phyloP scores from a whole-genome alignment of 1,140 invertebrate species.

The Radopholus similis region DNA sequence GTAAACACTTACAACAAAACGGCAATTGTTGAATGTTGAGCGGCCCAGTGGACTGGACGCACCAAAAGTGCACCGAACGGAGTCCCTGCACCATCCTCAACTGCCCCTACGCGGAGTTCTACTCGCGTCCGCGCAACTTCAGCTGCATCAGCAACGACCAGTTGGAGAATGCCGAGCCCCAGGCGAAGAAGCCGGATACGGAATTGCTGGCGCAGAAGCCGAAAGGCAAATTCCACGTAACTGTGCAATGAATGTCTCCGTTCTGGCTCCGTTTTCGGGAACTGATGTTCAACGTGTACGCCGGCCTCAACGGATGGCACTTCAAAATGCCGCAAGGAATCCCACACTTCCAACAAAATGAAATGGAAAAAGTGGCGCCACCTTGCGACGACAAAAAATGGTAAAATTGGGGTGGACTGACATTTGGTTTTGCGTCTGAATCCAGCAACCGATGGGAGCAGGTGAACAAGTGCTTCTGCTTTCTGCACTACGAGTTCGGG shows the following conservation, averaged over 20 bases:
- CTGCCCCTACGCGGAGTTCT: conserved; percentile 50
- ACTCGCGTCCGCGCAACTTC: conserved; percentile 25
- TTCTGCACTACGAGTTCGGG: conserved; percentile 47
- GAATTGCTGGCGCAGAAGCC: background rate
- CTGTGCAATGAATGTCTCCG: background rate
- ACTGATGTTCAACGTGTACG: background rate
- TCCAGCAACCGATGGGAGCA: background rate
- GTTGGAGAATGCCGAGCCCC: conserved; percentile 29
- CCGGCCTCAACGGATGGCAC: background rate
- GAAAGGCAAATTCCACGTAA: background rate
- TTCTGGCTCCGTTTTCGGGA: background rate
- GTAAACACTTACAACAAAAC: background rate
- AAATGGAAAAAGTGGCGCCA: background rate
- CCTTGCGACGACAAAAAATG: background rate
- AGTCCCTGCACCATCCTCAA: conserved; percentile 47
- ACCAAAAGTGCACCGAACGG: conserved; percentile 39
- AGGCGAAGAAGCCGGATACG: background rate
- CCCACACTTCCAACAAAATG: background rate
- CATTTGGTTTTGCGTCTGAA: background rate
- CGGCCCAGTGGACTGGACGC: conserved; percentile 48
- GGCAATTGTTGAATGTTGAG: background rate
- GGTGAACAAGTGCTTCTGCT: conserved; percentile 38
- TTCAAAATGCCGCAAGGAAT: background rate
- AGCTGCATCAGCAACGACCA: conserved; percentile 42
- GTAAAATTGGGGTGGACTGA: background rate